Base-by-base conservation (phyloP, 2,888 invertebrate species). In the Aelia acuminata region DNA sequence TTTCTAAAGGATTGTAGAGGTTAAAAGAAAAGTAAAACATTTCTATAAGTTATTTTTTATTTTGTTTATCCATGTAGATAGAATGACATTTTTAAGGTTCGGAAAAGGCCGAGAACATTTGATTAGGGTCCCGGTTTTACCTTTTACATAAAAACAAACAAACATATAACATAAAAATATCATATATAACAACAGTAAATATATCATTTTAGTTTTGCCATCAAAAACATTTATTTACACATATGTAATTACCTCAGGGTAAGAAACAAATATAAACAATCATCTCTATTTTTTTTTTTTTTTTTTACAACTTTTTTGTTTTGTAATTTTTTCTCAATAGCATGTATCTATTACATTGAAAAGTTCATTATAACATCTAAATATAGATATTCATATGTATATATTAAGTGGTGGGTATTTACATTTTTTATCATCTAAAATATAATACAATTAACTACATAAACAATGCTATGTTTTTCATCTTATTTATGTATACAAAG, bases 311-410 rank as follows among this genome's bases (percentile, higher is more conserved):
- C 31, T 53, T 85, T 57, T 39, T 57, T 11, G 5, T 85, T 85
- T 85, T 39, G 11, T 26, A 20, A 84, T 85, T 13, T 87, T 87
- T 47, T 70, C 3, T 70, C 53, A 63, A 53, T 57, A 57, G 63
- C 63, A 75, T 84, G 43, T 53, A 87, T 87, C 87, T 87, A 87
- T 50, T 87, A 87, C 87, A 87, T 43, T 87, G 87, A 87, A 87
- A 87, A 87, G 80, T 84, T 87, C 22, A 57, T 87, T 49, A 39
- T 87, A 84, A 87, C 84, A 50, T 39, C 84, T 84, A 87, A 87
- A 53, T 87, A 49, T 80, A 87, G 80, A 87, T 87, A 75, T 84
- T 87, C 80, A 87, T 87, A 35, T 84, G 75, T 84, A 70, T 86
- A 47, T 86, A 87, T n/a, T 75, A 75, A 87, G 87, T 75, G 87